Evolutionary conservation across 2,888 invertebrate species (phyloP).

Genomic region (Brachycybe producta): DNA sequence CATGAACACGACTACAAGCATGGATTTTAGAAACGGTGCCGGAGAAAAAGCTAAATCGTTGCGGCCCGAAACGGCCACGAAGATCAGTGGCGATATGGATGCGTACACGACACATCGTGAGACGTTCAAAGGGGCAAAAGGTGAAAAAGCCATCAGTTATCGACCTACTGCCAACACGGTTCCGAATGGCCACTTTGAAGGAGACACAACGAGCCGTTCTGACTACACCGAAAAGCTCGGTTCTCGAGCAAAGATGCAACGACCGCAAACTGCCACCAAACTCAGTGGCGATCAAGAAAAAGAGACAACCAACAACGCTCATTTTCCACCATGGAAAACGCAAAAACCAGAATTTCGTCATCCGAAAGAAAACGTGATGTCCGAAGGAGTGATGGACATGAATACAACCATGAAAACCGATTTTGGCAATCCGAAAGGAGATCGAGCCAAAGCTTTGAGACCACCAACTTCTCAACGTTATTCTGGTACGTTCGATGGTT

Average conservation of each 20-base stretch:
- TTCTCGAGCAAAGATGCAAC: neutral
- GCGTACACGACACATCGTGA: constrained; percentile 8
- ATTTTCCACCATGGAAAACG: constrained; percentile 12
- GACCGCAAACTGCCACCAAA: constrained; percentile 11
- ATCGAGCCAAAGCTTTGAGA: neutral
- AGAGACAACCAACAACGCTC: constrained; percentile 4
- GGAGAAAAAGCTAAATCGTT: neutral
- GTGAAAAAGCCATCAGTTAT: neutral
- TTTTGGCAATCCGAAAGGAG: constrained; percentile 12
- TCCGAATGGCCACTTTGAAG: constrained; percentile 8
- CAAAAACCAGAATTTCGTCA: constrained; percentile 13
- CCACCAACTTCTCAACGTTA: constrained; percentile 10
- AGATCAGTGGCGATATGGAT: constrained; percentile 11
- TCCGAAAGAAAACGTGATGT: neutral
- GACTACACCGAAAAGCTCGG: constrained; percentile 13
- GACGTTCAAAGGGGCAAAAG: neutral
- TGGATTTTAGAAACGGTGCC: constrained; percentile 1
- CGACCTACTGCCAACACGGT: neutral
- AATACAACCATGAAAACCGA: constrained; percentile 6
- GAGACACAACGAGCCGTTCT: constrained; percentile 10
- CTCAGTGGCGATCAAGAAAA: neutral
- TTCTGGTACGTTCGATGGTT: neutral
- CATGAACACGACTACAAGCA: neutral
- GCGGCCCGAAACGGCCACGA: constrained; percentile 8
- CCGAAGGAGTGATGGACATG: constrained; percentile 11